Percentiles rank a stretch among this genome's conserved stretches.
phyloP scores from a whole-genome alignment of 2,113 vertebrate species.

The Hylia prasina region DNA sequence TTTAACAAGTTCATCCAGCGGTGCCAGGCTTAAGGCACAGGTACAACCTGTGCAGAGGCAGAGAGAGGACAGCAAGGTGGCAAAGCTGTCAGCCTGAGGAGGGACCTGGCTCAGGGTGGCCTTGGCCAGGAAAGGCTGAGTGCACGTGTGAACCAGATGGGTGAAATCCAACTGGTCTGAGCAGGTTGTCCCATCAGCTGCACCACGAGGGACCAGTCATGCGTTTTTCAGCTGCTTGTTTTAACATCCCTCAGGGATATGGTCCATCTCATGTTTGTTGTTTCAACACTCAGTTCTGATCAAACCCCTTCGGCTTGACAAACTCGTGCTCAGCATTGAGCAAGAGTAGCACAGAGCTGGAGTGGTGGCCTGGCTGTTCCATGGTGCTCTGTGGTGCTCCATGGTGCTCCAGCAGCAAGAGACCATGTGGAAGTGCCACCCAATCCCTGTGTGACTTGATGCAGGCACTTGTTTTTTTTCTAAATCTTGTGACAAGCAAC shows the following conservation, averaged over 20 bases:
- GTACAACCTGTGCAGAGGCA: not conserved
- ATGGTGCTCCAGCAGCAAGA: not conserved
- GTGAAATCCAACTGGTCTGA: not conserved
- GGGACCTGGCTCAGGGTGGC: not conserved
- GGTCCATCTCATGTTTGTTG: not conserved
- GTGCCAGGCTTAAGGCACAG: not conserved
- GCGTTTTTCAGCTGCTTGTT: not conserved
- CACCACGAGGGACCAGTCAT: not conserved
- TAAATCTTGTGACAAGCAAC: slow-evolving; percentile 1
- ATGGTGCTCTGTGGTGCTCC: not conserved
- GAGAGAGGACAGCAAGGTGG: not conserved
- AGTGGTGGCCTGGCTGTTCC: not conserved
- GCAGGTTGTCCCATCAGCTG: not conserved
- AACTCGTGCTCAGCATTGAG: not conserved
- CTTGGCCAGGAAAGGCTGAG: not conserved
- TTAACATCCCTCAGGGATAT: not conserved
- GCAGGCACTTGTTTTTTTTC: not conserved
- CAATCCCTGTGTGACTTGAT: not conserved
- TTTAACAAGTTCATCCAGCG: not conserved
- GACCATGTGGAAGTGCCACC: not conserved
- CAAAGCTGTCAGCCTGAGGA: not conserved
- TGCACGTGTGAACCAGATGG: not conserved
- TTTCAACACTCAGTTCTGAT: not conserved
- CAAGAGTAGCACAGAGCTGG: not conserved
- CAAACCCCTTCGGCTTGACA: not conserved